Evolutionary conservation across 2,797 vertebrate species (phyloP), one percentile per base, ranked within the genome.

Genomic region (Strix occidentalis): DNA sequence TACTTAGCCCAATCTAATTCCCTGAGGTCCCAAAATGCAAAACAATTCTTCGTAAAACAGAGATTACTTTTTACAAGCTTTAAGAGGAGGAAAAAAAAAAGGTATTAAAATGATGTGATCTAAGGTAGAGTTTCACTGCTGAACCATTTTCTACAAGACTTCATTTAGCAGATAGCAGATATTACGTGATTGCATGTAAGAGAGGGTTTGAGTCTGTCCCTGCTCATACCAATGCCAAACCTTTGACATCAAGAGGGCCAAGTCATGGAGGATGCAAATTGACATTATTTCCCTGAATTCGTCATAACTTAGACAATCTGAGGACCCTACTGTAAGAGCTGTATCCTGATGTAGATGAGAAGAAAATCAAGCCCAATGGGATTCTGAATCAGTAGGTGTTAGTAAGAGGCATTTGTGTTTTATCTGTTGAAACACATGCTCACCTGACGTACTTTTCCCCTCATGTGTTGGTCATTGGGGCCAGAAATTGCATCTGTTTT

Each of bases 1-100:
- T 93, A 96, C 94, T 94, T 90, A 91, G 93, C 94, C 70, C 81
- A 82, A 68, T 97, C 83, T 91, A 95, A 97, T 97, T 96, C 95
- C 94, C 82, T 26, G 13, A 37, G 78, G 95, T 96, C 93, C 94
- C 85, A 74, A 96, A 97, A 97, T 90, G 95, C 93, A 97, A 97
- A 98, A 89, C 92, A 97, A 85, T 54, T 89, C 91, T 96, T 95
- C 94, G 75, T 89, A 94, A 96, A 93, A 26, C 64, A 92, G 90
- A 94, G 91, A 92, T 96, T 97, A 84, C 87, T 97, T 90, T 94
- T 87, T 93, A 75, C 33, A 77, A 82, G 92, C 91, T 87, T 94
- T 95, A 94, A 93, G 78, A 89, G 92, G 57, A 51, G 48, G n/a
- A 5, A 11, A 0, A 5, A 72, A 89, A 91, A 77, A 87, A 85